Conservation (phyloP, 1,140 invertebrate genomes). For the Pseudomyrmex dendroicus region DNA sequence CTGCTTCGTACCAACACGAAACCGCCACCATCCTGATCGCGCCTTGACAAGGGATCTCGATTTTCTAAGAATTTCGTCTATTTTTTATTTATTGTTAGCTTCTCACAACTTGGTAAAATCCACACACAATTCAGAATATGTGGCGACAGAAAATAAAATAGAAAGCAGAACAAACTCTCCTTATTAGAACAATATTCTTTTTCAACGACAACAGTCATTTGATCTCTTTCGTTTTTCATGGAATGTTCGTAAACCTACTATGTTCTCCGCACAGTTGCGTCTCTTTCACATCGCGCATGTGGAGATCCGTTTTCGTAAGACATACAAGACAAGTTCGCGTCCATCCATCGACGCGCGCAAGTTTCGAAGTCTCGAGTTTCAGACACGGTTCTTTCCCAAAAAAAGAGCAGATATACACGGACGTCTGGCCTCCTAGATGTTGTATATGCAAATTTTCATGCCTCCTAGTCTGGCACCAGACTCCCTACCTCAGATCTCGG, state of each 20-base stretch:
- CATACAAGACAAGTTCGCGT: slow-evolving; percentile 2
- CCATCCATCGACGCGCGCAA: slow-evolving; percentile 44
- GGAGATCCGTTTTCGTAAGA: neutral
- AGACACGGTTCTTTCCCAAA: slow-evolving; percentile 38
- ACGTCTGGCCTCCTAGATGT: slow-evolving; percentile 57
- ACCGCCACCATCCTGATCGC: slow-evolving; percentile 1
- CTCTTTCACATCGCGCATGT: slow-evolving; percentile 20
- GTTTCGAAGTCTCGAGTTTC: slow-evolving; percentile 57
- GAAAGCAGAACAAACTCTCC: neutral
- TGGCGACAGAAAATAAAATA: neutral
- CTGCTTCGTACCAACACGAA: slow-evolving; percentile 10
- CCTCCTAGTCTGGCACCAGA: slow-evolving; percentile 45
- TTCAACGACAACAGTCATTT: neutral
- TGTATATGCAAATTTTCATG: slow-evolving; percentile 64
- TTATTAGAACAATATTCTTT: neutral
- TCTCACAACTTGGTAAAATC: neutral
- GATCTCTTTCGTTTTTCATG: neutral
- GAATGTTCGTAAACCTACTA: neutral
- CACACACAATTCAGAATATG: neutral
- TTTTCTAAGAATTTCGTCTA: slow-evolving; percentile 15
- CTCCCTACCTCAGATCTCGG: neutral
- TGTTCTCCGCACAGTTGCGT: neutral
- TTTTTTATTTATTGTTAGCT: neutral
- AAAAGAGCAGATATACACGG: slow-evolving; percentile 19
- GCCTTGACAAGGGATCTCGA: slow-evolving; percentile 9